Base-by-base conservation (phyloP, 2,113 vertebrate species). In the Crypturellus undulatus region DNA sequence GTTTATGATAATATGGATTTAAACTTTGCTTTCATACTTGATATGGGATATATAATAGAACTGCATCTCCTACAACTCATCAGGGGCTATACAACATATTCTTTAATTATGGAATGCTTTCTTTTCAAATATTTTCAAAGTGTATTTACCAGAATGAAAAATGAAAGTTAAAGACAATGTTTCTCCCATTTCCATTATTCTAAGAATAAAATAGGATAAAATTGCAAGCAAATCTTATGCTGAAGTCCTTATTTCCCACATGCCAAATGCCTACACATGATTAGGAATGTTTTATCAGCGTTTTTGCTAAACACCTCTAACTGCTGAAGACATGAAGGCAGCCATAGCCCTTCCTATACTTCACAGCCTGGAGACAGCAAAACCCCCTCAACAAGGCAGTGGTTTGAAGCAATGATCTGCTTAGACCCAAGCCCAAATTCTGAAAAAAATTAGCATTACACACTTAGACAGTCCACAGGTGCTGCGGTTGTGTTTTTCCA, bases 391-490 rank as follows among this genome's bases (percentile, higher is more conserved):
- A 62, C 22, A 36, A 9, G 8, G 30, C 8, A 32, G 42, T 0
- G 0, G 30, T 15, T 36, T 43, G n/a, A 58, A 72, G 14, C 7
- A 49, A 10, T 3, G 4, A 54, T 10, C 24, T 32, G 9, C 28
- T 87, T 21, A 43, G 8, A 42, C 45, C 32, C 47, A 20, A 40
- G 6, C 36, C 6, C 19, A 69, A 15, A 19, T 7, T 13, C 2
- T 15, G 10, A 60, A 64, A 28, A 34, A 80, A 6, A n/a, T n/a
- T n/a, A n/a, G n/a, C 11, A 22, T 1, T 8, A 64, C 49, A 1
- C 1, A 1, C 30, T 54, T 24, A 24, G 18, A 13, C 7, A 38
- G 20, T 7, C 40, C 38, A 6, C 21, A 51, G 21, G 2, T 6
- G 5, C 11, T n/a, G 1, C 26, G 1, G 43, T 69, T 69, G 28